Base-by-base conservation (phyloP, 92 coral and sea anemone species). In the Meandrina meandrites region DNA sequence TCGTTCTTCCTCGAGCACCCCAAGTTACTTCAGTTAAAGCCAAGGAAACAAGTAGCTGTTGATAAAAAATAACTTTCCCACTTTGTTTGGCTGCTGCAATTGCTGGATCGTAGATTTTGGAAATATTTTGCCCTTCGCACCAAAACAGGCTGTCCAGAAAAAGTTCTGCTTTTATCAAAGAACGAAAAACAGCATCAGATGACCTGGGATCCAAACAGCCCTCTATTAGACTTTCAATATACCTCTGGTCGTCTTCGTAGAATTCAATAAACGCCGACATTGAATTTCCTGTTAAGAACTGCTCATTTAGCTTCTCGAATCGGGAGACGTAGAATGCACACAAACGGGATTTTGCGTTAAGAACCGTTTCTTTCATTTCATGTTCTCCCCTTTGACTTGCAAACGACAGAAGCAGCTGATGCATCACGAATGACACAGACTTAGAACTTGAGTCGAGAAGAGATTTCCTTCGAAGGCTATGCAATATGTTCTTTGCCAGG, bases 331-430 rank as follows among this genome's bases (percentile, higher is more conserved):
- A n/a, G n/a, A n/a, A n/a, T n/a, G n/a, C n/a, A n/a, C n/a, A n/a
- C n/a, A n/a, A n/a, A n/a, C n/a, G n/a, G n/a, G n/a, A n/a, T n/a
- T n/a, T n/a, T n/a, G n/a, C n/a, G n/a, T n/a, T n/a, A n/a, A n/a
- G n/a, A n/a, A n/a, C n/a, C n/a, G n/a, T n/a, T n/a, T n/a, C n/a
- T n/a, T n/a, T n/a, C n/a, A n/a, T n/a, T n/a, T n/a, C n/a, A n/a
- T n/a, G 13, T 51, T 81, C 58, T 80, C 90, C 90, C 54, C n/a
- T 88, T 28, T 80, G 81, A 31, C 47, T 35, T 7, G 40, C 79
- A 53, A 86, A 86, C 2, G 79, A 79, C 28, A 45, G 79, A 5
- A 76, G 0, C 0, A 76, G 79, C 22, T 76, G 45, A 27, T 76
- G 79, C 31, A 76, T 45, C 0, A 12, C 8, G 17, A 76, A 76